Evolutionary conservation across 2,888 invertebrate species (phyloP), one percentile per base, ranked within the genome.

Genomic region (Tenodera sinensis): DNA sequence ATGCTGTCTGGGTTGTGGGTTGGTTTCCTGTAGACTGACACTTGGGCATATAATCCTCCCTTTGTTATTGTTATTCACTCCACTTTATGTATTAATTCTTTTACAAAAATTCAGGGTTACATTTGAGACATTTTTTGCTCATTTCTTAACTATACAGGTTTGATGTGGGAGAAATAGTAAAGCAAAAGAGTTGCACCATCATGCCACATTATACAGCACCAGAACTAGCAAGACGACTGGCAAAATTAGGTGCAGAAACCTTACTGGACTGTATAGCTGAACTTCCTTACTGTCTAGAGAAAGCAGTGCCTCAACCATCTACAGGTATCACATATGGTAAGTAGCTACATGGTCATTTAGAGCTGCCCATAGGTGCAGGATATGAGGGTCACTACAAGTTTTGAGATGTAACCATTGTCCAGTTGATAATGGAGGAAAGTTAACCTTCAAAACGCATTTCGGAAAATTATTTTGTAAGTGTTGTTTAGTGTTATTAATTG

Each of bases 311-410:
- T 30, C 98, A 98, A 93, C 93, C 95, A 88, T 92, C 94, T 86
- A 92, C 93, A 47, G 95, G 95, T 88, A 95, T 96, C 47, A 96
- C 96, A 12, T 96, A 96, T 93, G 98, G 97, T 97, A 95, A 92
- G 92, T 42, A 42, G 34, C 7, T 42, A 42, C 12, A 6, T 42
- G 9, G 42, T 42, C 42, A 42, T 42, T 42, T 6, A 9, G 9
- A 6, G 42, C 42, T 42, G 42, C 42, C 42, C 12, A 42, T 12
- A 42, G 12, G 12, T 12, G 42, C 12, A 42, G 42, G 12, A 12
- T 34, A 34, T n/a, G n/a, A n/a, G n/a, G n/a, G n/a, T n/a, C n/a
- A n/a, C n/a, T n/a, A n/a, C n/a, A n/a, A n/a, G n/a, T n/a, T n/a
- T n/a, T n/a, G n/a, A n/a, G n/a, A n/a, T n/a, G n/a, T n/a, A n/a